Evolutionary conservation across 1,140 invertebrate genomes (phyloP).

Genomic region (Drosophila subobscura): DNA sequence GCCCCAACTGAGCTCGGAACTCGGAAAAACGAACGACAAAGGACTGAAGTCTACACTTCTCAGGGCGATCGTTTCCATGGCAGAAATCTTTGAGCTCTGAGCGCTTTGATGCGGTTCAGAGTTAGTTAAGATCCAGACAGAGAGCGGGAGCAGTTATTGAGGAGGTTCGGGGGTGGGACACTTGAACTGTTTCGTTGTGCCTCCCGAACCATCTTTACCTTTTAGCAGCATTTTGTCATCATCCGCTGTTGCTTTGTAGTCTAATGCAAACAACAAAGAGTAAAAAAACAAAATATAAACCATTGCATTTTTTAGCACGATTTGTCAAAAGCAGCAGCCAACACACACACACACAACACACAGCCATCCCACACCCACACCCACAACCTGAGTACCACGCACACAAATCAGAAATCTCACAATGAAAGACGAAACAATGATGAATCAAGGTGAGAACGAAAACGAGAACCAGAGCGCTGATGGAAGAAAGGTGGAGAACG

Average conservation of each 20-base stretch:
- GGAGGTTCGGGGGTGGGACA: neutral
- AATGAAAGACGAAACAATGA: slow-evolving; percentile 51
- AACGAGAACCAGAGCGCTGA: slow-evolving; percentile 7
- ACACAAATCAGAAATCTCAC: slow-evolving; percentile 43
- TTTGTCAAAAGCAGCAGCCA: slow-evolving; percentile 58
- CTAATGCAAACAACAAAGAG: slow-evolving; percentile 21
- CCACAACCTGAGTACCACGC: slow-evolving; percentile 4
- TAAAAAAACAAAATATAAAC: slow-evolving; percentile 5
- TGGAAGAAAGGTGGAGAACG: neutral
- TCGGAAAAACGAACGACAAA: too few relatives aligned
- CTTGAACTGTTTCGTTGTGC: slow-evolving; percentile 32
- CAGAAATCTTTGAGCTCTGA: neutral
- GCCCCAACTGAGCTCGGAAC: slow-evolving; percentile 7
- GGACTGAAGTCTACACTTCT: too few relatives aligned
- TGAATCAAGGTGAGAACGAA: slow-evolving; percentile 41
- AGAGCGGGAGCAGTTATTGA: neutral
- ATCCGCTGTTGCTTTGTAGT: slow-evolving; percentile 7
- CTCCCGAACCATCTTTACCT: too few relatives aligned
- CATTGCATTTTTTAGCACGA: slow-evolving; percentile 62
- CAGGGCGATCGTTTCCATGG: too few relatives aligned
- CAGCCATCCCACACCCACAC: too few relatives aligned
- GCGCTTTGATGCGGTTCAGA: slow-evolving; percentile 8
- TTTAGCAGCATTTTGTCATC: slow-evolving; percentile 1
- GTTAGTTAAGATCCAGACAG: neutral
- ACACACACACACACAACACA: slow-evolving; percentile 18